phyloP scores from a whole-genome alignment of 2,888 invertebrate genomes.

The Lypha dubia region DNA sequence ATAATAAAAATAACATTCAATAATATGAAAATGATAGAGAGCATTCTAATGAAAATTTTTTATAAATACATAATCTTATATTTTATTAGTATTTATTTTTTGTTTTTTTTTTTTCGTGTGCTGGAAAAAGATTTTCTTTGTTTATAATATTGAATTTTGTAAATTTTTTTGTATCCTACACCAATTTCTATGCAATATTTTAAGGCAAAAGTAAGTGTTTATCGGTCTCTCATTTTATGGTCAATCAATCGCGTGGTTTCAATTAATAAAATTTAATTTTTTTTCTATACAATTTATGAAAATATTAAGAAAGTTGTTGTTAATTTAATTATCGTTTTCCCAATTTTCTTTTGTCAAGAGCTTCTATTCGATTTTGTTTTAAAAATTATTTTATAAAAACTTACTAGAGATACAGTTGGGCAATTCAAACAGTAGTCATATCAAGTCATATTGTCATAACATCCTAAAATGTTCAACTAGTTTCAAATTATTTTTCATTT shows the following conservation, averaged over 20 bases:
- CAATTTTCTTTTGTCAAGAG: background rate
- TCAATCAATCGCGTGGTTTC: background rate
- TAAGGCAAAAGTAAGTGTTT: conserved; percentile 52
- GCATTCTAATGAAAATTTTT: conserved; percentile 19
- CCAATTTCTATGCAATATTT: conserved; percentile 44
- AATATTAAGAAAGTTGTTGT: conserved; percentile 12
- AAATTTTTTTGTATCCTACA: conserved; percentile 52
- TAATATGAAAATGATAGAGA: conserved; percentile 32
- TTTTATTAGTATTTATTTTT: background rate
- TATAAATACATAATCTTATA: too few species aligned
- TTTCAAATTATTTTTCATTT: too few species aligned
- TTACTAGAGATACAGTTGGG: too few species aligned
- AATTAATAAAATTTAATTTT: conserved; percentile 1
- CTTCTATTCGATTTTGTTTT: too few species aligned
- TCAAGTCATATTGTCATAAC: too few species aligned
- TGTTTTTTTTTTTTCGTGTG: too few species aligned
- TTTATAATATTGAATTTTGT: conserved; percentile 47
- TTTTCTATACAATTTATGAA: background rate
- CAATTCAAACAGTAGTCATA: too few species aligned
- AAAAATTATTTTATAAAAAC: too few species aligned
- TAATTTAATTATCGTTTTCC: background rate
- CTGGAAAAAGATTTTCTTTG: conserved; percentile 63
- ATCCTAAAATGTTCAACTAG: too few species aligned
- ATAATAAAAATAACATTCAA: background rate
- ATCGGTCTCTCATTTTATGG: background rate